Base-by-base conservation (phyloP, 2,888 invertebrate species). In the Pristionchus entomophagus region DNA sequence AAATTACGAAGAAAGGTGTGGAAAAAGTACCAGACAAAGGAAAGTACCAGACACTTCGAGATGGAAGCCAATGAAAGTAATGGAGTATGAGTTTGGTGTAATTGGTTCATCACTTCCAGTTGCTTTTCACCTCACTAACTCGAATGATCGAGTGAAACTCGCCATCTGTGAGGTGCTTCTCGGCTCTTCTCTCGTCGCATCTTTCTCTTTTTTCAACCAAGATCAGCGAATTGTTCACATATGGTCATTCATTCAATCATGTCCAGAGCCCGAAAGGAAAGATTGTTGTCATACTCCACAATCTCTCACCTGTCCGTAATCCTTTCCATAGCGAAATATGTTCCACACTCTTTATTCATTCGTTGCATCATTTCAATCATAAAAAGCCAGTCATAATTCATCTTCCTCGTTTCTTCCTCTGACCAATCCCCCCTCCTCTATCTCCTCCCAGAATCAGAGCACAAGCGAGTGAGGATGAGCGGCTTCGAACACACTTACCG, bases 401-500 rank as follows among this genome's bases (percentile, higher is more conserved):
- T 8, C 32, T 35, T n/a, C 32, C 35, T 29, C 65, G 65, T 73
- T 73, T 73, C 41, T 73, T 73, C 38, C 45, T n/a, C 26, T 32
- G 19, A 10, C 73, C 38, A 4, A 10, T 26, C 26, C 65, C 12
- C 10, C 41, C 4, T 41, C 73, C 1, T 73, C 26, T 45, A 73
- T 73, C 73, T 73, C 38, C 26, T 6, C 41, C 26, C 12, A 10
- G 45, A 38, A 73, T 73, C 73, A 17, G 45, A 41, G 12, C 35
- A 38, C n/a, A n/a, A 69, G n/a, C n/a, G 65, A 69, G 73, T 26
- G 73, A 73, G 73, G 26, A 45, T 41, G 73, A 73, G 73, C 73
- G n/a, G 73, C 73, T 73, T 73, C 41, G 73, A 73, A 73, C 73
- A 26, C n/a, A n/a, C 73, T 41, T 73, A 73, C 73, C 73, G 73